A percentile compares a stretch with the other conserved stretches of the same genome.
Evolutionary conservation across 2,888 invertebrate species (phyloP).

Genomic region (Lobophora halterata): DNA sequence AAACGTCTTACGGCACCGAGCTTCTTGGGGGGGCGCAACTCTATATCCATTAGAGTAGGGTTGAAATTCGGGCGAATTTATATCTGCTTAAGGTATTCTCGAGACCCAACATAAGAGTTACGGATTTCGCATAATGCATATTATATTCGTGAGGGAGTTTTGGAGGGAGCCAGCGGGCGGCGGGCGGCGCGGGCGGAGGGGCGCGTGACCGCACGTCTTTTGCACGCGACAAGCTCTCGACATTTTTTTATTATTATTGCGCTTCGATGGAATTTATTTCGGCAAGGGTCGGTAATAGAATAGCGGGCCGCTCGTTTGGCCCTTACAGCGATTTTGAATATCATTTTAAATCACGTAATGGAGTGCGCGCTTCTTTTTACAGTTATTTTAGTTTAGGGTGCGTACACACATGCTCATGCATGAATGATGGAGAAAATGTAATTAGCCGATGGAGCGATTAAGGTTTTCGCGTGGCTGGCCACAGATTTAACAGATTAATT

Average conservation of each 20-base stretch:
- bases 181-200: conserved; percentile 34
- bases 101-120: conserved; percentile 72
- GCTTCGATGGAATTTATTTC: conserved; percentile 77
- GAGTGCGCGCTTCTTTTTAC: conserved; percentile 67
- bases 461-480: conserved; percentile 59
- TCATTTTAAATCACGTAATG: conserved; percentile 78
- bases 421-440: conserved; percentile 15
- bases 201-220: conserved; percentile 78
- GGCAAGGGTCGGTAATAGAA: conserved; percentile 67
- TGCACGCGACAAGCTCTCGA: conserved; percentile 79
- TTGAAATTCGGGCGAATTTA: conserved; percentile 21
- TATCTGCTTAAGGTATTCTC: conserved; percentile 64
- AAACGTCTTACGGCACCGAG: conserved; percentile 30
- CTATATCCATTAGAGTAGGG: conserved; percentile 26
- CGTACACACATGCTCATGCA: neutral
- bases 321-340: conserved; percentile 72
- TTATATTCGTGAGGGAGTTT: conserved; percentile 67
- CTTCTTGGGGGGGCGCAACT: conserved; percentile 16
- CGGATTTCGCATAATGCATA: conserved; percentile 81
- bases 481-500: conserved; percentile 66
- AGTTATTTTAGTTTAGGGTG: conserved; percentile 52
- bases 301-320: conserved; percentile 66
- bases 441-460: conserved; percentile 47
- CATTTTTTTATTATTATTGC: conserved; percentile 81
- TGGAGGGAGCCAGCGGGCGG: conserved; percentile 37